Evolutionary conservation across 2,888 invertebrate genomes (phyloP).

Genomic region (Sinelater perroti): DNA sequence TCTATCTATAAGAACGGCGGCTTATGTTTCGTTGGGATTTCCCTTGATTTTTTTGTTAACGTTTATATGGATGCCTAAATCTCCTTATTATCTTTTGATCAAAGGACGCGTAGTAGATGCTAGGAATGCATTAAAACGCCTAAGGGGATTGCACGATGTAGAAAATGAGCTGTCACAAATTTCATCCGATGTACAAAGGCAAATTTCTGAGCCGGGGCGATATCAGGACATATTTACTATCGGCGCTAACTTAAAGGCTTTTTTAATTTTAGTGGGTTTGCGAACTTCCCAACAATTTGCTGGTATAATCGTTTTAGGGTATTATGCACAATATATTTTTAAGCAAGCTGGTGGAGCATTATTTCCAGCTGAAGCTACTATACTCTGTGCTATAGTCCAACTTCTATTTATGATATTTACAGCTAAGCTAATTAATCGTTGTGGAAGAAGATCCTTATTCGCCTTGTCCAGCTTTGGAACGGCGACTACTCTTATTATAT

Average conservation of each 20-base stretch:
- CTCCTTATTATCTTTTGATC: conserved; percentile 62
- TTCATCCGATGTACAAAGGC: conserved; percentile 48
- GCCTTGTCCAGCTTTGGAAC: conserved; percentile 63
- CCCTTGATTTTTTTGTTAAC: conserved; percentile 43
- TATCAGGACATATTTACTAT: conserved; percentile 65
- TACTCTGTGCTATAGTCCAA: conserved; percentile 60
- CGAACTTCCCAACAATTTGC: conserved; percentile 50
- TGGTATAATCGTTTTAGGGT: conserved; percentile 48
- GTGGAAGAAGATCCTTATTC: conserved; percentile 61
- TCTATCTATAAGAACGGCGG: conserved; percentile 14
- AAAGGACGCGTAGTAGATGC: conserved; percentile 48
- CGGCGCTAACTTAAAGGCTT: conserved; percentile 68
- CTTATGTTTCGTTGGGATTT: conserved; percentile 38
- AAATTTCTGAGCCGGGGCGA: conserved; percentile 57
- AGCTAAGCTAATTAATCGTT: conserved; percentile 52
- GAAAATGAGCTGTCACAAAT: conserved; percentile 48
- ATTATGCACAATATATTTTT: conserved; percentile 55
- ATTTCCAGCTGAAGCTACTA: conserved; percentile 55
- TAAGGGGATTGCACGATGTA: conserved; percentile 47
- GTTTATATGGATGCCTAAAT: conserved; percentile 65
- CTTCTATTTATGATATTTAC: conserved; percentile 50
- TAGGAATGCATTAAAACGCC: conserved; percentile 42
- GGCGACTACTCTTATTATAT: conserved; percentile 38
- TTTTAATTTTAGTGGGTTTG: conserved; percentile 68
- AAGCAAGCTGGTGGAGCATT: conserved; percentile 51